Base-by-base conservation (phyloP, 2,797 vertebrate genomes). In the Tenualosa ilisha region DNA sequence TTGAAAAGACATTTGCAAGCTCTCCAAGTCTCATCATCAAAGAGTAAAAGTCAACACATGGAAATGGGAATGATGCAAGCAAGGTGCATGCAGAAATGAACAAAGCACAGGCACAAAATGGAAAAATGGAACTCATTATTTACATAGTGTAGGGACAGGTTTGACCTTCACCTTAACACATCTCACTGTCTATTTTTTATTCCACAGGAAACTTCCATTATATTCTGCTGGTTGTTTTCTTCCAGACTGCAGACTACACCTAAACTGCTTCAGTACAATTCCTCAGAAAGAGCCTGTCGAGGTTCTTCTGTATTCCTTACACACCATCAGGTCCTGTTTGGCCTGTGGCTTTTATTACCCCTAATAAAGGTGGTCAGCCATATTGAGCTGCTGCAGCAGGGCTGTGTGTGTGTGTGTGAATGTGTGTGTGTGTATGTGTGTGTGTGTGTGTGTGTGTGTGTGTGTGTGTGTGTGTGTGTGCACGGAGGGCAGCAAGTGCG, bases 341-440 rank as follows among this genome's bases (percentile, higher is more conserved):
- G 40, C 72, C 72, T 20, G 40, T 46, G 72, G 40, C 6, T 79
- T 75, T 75, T 79, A 79, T 79, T 79, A 79, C 72, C 46, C 46
- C 72, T 46, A 79, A 79, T 79, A 79, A 79, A 79, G 40, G 40
- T 79, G 72, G 72, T 79, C 72, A 79, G 72, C 20, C 40, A 6
- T 46, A 79, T 17, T 79, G 72, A 79, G 72, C 37, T 79, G 72
- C 72, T 22, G 72, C 17, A 46, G 72, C 17, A 79, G 40, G 5
- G 31, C 12, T 68, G 26, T 15, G 65, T 72, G 26, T 72, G 0
- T 65, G 3, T 24, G n/a, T 31, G 63, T 68, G 24, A 12, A 24
- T 68, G 24, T 68, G 65, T 72, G 65, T 31, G 65, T 37, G 65
- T 72, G 65, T 4, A 61, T 50, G 54, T 43, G 81, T 82, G 46